phyloP scores from a whole-genome alignment of 2,888 invertebrate species.

The Cryptosula pallasiana region DNA sequence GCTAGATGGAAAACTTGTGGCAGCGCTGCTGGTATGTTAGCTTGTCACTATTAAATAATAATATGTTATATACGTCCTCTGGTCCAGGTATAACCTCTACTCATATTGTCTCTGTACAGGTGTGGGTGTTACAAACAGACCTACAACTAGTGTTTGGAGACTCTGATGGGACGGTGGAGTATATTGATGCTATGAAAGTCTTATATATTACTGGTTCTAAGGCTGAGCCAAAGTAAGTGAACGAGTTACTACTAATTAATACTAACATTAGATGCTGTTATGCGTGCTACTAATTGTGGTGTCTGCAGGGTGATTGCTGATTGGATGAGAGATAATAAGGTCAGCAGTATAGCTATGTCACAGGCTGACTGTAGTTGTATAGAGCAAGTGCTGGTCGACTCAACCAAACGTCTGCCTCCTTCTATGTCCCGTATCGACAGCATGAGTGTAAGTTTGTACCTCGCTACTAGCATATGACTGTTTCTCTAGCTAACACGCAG shows the following conservation, averaged over 20 bases:
- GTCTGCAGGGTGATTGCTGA: background rate
- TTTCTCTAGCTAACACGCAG: too few relatives aligned
- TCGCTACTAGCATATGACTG: too few relatives aligned
- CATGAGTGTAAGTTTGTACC: too few relatives aligned
- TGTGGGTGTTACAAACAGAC: background rate
- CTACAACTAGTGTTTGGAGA: background rate
- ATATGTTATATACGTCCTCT: background rate
- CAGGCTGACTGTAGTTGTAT: background rate
- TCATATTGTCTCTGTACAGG: too few relatives aligned
- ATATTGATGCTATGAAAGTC: background rate
- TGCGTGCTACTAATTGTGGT: too few relatives aligned
- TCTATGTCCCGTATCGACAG: too few relatives aligned
- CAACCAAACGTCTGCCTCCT: too few relatives aligned
- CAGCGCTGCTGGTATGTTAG: background rate
- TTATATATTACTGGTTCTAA: background rate
- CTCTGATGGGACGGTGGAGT: background rate
- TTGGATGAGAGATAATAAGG: background rate
- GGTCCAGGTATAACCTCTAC: too few relatives aligned
- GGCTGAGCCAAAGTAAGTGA: background rate
- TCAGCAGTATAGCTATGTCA: background rate
- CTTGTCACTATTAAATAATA: background rate
- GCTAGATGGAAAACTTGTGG: background rate
- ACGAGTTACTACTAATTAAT: background rate
- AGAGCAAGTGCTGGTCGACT: background rate
- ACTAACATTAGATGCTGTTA: too few relatives aligned